Base-by-base conservation (phyloP, 2,888 invertebrate species). In the Nysson spinosus region DNA sequence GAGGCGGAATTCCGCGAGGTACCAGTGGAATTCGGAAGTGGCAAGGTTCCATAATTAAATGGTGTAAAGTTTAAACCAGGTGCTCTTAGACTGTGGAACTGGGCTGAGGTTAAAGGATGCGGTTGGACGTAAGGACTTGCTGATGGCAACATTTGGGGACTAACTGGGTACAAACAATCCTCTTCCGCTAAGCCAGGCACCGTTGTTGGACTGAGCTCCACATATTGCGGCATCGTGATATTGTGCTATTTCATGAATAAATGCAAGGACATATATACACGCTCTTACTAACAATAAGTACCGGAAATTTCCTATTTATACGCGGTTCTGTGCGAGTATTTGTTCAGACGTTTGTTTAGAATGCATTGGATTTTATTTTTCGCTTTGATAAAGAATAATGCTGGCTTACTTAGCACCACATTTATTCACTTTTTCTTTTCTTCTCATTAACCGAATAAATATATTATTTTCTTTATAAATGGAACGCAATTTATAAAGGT, bases 131-230 rank as follows among this genome's bases (percentile, higher is more conserved):
- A 86, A 11, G 85, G 85, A 73, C 81, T 82, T 30, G 72, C 64
- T 20, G 77, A 77, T 16, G 85, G 85, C 34, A 86, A 74, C 54
- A 85, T 73, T 61, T 83, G 81, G n/a, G 86, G 86, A 52, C 83
- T 85, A 62, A 86, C 77, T 17, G 86, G 86, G 58, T 86, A 86
- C 42, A 86, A 80, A 62, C 86, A 86, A 64, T 86, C 86, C 77
- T 86, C 86, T 75, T 86, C 85, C 42, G 73, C 76, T 43, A 82
- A 77, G 30, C 85, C 85, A 42, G 80, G 81, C 50, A 79, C n/a
- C 49, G 78, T 70, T 22, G 80, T 72, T 49, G 83, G 77, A 64
- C 77, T 81, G 56, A 75, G 46, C 67, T 85, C 85, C 83, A 81
- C 73, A 74, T 82, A 82, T 65, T 80, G 78, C 69, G 87, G 87